Base-by-base conservation (phyloP, 92 coral and sea anemone genomes). In the Palythoa caribaeorum region DNA sequence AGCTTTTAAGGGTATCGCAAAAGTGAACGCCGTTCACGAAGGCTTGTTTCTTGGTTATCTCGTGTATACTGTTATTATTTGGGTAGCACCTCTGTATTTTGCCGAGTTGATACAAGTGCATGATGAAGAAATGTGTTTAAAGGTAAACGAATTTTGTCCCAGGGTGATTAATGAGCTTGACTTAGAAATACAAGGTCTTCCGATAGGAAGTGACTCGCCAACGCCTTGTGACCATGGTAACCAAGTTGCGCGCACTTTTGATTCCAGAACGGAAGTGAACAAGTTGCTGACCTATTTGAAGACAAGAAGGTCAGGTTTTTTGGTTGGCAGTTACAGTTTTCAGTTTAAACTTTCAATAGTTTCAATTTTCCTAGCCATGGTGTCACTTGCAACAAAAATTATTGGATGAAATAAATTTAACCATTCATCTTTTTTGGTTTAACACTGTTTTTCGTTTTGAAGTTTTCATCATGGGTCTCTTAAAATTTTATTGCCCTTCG, bases 281-380 rank as follows among this genome's bases (percentile, higher is more conserved):
- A 91, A 91, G 88, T 91, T 91, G 8, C 55, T 91, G 17, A 52
- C 89, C 8, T 91, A 91, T 81, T 84, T 91, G 66, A 84, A 37
- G 48, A 88, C 79, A 60, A 88, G 94, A 65, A 88, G 79, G 38
- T 88, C 92, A 5, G 94, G 94, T 53, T 91, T 91, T 88, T 79
- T 88, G 73, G 83, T 91, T 76, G 94, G 94, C 1, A 91, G 94
- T 54, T 91, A 91, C 38, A 91, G 89, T 83, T 91, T 91, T 77
- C 94, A 91, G 35, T 70, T 91, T 13, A 91, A 91, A 70, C 88
- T 91, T 78, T 88, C 92, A 19, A 84, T 91, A 84, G 40, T 91
- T 39, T 91, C 94, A 1, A 76, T 91, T 36, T 83, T 88, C 71
- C 69, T 91, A 72, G 94, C 94, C 3, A 66, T 88, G 68, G 10